Conservation (phyloP, 1,140 invertebrate genomes). For the Drosophila baimaii region DNA sequence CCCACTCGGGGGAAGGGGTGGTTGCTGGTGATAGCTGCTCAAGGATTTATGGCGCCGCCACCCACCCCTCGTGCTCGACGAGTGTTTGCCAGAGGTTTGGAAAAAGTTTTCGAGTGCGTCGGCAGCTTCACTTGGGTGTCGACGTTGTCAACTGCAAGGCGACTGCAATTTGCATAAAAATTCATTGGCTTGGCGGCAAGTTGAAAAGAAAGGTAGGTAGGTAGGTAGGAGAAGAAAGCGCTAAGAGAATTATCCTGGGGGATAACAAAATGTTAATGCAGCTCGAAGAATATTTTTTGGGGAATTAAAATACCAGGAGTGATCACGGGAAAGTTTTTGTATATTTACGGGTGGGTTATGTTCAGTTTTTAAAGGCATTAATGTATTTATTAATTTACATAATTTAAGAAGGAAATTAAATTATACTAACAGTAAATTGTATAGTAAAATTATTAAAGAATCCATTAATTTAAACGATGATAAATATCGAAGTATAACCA, state of each 20-base stretch:
- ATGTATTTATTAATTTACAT: neutral
- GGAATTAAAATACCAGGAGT: conserved; percentile 20
- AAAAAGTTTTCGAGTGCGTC: conserved; percentile 61
- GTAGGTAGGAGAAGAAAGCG: neutral
- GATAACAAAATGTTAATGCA: conserved; percentile 35
- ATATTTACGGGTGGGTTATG: conserved; percentile 3
- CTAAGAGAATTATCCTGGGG: conserved; percentile 20
- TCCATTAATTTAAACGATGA: neutral
- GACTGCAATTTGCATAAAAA: conserved; percentile 82
- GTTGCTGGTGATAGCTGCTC: conserved; percentile 57
- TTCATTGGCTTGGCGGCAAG: conserved; percentile 76
- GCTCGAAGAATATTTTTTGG: conserved; percentile 16
- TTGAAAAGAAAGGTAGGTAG: conserved; percentile 47
- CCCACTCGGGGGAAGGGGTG: conserved; percentile 41
- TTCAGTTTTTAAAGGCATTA: neutral
- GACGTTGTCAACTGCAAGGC: conserved; percentile 75
- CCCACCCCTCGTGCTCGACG: conserved; percentile 6
- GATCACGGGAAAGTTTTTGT: neutral
- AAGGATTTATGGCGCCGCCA: conserved; percentile 75
- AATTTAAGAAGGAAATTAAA: neutral
- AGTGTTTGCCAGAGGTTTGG: conserved; percentile 27
- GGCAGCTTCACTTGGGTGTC: conserved; percentile 41
- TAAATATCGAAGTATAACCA: too few relatives aligned
- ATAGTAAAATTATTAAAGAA: neutral
- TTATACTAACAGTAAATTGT: too few relatives aligned